Evolutionary conservation across 2,888 invertebrate genomes (phyloP).

Genomic region (Keiferia lycopersicella): DNA sequence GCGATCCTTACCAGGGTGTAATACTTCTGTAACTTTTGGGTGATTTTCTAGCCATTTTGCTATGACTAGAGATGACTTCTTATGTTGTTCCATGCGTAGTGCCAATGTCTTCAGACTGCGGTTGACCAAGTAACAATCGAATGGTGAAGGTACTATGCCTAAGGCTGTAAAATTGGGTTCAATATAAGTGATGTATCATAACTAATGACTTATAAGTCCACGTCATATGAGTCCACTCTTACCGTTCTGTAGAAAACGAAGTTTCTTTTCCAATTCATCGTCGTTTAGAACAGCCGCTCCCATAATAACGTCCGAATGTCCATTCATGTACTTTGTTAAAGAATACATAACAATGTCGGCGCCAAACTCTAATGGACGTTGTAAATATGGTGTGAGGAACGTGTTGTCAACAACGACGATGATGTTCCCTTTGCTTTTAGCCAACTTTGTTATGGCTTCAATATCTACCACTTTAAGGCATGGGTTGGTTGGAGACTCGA

Average conservation of each 20-base stretch:
- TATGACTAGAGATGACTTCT: conserved; percentile 87
- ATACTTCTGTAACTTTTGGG: conserved; percentile 88
- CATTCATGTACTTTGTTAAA: conserved; percentile 98
- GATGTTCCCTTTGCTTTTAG: conserved; percentile 80
- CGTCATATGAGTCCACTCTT: conserved; percentile 36
- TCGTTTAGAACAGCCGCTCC: conserved; percentile 91
- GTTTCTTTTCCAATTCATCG: conserved; percentile 84
- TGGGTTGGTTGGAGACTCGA: conserved; percentile 98
- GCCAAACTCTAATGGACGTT: conserved; percentile 93
- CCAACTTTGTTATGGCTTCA: conserved; percentile 81
- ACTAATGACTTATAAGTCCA: no score
- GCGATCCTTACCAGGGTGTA: conserved; percentile 87
- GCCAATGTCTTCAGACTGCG: conserved; percentile 96
- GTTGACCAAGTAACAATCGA: conserved; percentile 97
- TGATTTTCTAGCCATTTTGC: conserved; percentile 92
- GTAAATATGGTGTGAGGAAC: conserved; percentile 93
- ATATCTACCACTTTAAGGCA: conserved; percentile 95
- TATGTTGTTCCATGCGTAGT: conserved; percentile 94
- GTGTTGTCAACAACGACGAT: conserved; percentile 95
- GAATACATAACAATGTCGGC: conserved; percentile 96
- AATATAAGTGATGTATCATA: no score
- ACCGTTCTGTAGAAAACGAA: conserved; percentile 94
- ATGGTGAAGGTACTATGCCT: conserved; percentile 97
- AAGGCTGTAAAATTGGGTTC: conserved; percentile 81
- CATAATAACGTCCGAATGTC: conserved; percentile 98